phyloP scores from a whole-genome alignment of 2,797 vertebrate species.

The Cottoperca gobio region DNA sequence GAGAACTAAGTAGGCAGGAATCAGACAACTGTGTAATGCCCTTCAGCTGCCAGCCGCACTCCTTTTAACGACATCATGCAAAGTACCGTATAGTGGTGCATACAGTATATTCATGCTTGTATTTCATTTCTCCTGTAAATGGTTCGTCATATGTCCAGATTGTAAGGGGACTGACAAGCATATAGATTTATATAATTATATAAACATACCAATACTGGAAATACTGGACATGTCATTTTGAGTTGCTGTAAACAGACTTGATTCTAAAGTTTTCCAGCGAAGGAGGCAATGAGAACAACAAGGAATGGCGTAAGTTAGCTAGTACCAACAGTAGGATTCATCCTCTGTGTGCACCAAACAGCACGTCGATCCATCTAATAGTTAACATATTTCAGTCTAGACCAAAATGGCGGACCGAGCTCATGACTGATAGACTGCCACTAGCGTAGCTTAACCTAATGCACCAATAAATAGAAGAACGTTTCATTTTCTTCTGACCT shows the following conservation, averaged over 20 bases:
- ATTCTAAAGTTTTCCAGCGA: too few relatives aligned
- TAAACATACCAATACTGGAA: not conserved
- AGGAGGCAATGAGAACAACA: too few relatives aligned
- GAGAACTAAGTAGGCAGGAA: slow-evolving; percentile 33
- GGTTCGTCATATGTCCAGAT: not conserved
- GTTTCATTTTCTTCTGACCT: slow-evolving; percentile 8
- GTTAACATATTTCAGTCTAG: not conserved
- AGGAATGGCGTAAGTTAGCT: too few relatives aligned
- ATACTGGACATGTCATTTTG: not conserved
- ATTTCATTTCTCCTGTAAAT: not conserved
- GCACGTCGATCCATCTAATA: not conserved
- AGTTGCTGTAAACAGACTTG: not conserved
- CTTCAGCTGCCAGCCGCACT: slow-evolving; percentile 43
- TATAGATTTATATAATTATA: not conserved
- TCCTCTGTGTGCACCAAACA: not conserved
- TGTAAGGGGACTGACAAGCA: not conserved
- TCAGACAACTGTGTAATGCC: slow-evolving; percentile 48
- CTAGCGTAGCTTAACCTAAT: not conserved
- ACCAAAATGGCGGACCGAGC: not conserved
- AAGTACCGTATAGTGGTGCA: not conserved
- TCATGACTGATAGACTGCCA: not conserved
- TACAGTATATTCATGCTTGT: not conserved
- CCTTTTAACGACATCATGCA: slow-evolving; percentile 15
- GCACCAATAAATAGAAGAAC: not conserved
- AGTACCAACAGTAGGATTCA: not conserved